Conservation (phyloP, 2,888 invertebrate genomes). For the Coenonympha arcania region DNA sequence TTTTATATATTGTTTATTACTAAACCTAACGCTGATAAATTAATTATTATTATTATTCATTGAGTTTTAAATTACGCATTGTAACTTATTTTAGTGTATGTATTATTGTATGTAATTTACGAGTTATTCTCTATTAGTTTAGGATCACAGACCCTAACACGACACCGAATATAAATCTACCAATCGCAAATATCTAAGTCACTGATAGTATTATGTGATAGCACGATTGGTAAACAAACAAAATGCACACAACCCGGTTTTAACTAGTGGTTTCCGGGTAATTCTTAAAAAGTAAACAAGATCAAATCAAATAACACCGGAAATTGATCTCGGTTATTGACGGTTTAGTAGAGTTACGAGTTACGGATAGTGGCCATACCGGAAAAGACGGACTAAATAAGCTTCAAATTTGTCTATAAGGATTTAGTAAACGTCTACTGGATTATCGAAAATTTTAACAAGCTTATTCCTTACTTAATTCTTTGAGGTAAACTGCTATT, state of each 20-base stretch:
- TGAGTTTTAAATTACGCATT: too few relatives aligned
- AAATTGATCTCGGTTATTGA: background rate
- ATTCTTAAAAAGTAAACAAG: constrained; percentile 8
- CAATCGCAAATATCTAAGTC: background rate
- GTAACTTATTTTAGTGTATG: too few relatives aligned
- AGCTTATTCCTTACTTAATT: too few relatives aligned
- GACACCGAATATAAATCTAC: background rate
- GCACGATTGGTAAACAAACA: background rate
- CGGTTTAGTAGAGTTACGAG: background rate
- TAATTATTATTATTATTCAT: too few relatives aligned
- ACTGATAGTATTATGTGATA: background rate
- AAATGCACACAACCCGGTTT: background rate
- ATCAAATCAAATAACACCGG: constrained; percentile 1
- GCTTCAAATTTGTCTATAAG: background rate
- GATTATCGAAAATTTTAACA: too few relatives aligned
- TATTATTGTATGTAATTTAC: too few relatives aligned
- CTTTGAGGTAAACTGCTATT: too few relatives aligned
- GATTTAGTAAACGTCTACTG: too few relatives aligned
- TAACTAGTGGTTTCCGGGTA: constrained; percentile 2
- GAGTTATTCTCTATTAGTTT: too few relatives aligned
- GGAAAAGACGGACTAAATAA: background rate
- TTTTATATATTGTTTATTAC: too few relatives aligned
- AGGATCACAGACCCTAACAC: too few relatives aligned
- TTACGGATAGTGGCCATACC: background rate
- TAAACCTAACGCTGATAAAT: too few relatives aligned